These are phyloP conservation scores for Eutolmus rufibarbis DNA, from an alignment of 2,888 invertebrate species.

Conservation along the genomic window DNA sequence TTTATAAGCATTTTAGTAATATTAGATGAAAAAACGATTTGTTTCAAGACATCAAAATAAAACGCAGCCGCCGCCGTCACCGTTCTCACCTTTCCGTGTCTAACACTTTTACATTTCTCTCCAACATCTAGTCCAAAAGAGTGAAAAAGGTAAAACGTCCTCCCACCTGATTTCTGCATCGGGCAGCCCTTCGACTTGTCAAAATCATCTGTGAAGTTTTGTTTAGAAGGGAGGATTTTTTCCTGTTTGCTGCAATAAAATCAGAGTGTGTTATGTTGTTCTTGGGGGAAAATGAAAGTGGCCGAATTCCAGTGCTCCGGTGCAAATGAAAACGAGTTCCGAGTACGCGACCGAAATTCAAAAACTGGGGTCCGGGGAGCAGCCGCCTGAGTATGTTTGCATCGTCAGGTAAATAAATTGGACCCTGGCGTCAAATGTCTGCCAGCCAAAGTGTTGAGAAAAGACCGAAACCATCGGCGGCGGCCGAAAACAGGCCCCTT, in stretches of 20 bases:
- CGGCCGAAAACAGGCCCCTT: constrained; percentile 29
- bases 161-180: neutral
- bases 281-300: neutral
- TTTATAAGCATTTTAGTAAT: too few relatives aligned
- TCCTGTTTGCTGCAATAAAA: constrained; percentile 1
- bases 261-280: neutral
- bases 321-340: neutral
- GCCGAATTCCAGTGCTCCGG: neutral
- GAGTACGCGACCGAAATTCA: neutral
- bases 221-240: constrained; percentile 3
- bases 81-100: neutral
- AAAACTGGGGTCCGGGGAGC: neutral
- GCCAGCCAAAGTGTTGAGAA: constrained; percentile 22
- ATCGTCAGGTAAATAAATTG: constrained; percentile 15
- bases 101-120: neutral
- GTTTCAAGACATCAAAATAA: neutral
- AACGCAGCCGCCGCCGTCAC: neutral
- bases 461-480: constrained; percentile 14
- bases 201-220: constrained; percentile 30
- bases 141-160: neutral
- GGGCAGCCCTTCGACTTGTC: neutral
- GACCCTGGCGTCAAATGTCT: constrained; percentile 37
- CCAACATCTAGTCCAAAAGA: neutral
- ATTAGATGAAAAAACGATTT: neutral
- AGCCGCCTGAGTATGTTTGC: constrained; percentile 14